A percentile compares a stretch with the other conserved stretches of the same genome.
These are phyloP conservation scores for Toxotes lorentzi DNA, from an alignment of 2,797 vertebrate species.

Conservation along the genomic window DNA sequence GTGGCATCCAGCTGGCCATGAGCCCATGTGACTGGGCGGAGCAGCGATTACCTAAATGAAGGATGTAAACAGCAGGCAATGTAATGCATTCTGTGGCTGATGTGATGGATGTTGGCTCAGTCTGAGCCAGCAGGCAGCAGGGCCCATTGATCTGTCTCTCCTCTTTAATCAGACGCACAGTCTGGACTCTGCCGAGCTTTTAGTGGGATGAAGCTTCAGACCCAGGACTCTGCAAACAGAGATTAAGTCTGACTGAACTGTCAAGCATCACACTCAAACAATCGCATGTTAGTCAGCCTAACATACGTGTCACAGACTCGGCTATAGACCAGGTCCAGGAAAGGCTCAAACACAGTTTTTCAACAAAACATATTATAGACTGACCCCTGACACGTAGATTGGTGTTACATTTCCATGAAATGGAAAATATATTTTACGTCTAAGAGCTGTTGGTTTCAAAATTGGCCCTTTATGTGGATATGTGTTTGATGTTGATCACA, in stretches of 20 bases:
- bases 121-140: conserved; percentile 36
- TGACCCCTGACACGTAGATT: no score
- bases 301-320: neutral
- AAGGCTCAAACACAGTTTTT: neutral
- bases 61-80: conserved; percentile 54
- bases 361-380: neutral
- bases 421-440: no score
- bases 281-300: neutral
- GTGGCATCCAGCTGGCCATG: conserved; percentile 19
- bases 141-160: conserved; percentile 51
- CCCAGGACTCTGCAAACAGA: neutral
- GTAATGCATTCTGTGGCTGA: conserved; percentile 30
- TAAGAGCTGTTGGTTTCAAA: no score
- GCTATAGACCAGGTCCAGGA: neutral
- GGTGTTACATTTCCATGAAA: no score
- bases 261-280: neutral
- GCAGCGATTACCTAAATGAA: conserved; percentile 61
- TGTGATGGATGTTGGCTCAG: conserved; percentile 45
- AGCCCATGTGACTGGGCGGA: conserved; percentile 12
- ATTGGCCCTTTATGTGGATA: no score
- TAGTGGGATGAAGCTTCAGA: conserved; percentile 56
- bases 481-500: no score
- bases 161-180: conserved; percentile 39
- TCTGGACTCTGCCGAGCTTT: conserved; percentile 50
- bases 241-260: no score